phyloP scores from a whole-genome alignment of 1,140 invertebrate genomes.

The Monomorium pharaonis region DNA sequence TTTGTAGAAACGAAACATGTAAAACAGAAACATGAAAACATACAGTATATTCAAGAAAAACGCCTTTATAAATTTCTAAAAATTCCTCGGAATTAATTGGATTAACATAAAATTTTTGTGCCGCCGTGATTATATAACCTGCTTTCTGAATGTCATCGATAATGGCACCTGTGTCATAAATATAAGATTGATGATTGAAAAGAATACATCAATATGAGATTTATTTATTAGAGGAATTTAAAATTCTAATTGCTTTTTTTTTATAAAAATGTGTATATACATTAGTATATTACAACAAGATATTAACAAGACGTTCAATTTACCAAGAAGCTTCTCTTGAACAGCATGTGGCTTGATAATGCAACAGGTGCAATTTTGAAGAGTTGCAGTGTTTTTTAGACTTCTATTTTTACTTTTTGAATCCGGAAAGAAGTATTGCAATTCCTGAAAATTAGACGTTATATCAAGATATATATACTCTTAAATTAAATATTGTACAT shows the following conservation, averaged over 20 bases:
- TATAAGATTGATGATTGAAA: constrained; percentile 69
- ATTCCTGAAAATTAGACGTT: constrained; percentile 82
- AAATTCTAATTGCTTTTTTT: not conserved
- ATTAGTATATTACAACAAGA: not conserved
- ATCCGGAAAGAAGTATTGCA: constrained; percentile 90
- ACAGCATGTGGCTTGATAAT: constrained; percentile 97
- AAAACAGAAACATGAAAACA: constrained; percentile 54
- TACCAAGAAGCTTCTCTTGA: constrained; percentile 87
- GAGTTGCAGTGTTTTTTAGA: constrained; percentile 86
- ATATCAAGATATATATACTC: not conserved
- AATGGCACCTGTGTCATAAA: constrained; percentile 88
- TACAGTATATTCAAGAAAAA: constrained; percentile 93
- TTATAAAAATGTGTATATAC: not conserved
- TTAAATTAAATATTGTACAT: constrained; percentile 12
- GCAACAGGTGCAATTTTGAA: constrained; percentile 91
- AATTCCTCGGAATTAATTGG: constrained; percentile 95
- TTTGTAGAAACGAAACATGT: not conserved
- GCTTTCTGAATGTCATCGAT: constrained; percentile 90
- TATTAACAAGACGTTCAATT: constrained; percentile 27
- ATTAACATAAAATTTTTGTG: constrained; percentile 92
- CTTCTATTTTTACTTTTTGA: constrained; percentile 81
- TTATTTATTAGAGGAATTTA: not conserved
- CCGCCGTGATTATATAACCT: constrained; percentile 91
- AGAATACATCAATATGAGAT: constrained; percentile 22
- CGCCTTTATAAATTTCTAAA: constrained; percentile 97